Evolutionary conservation across 2,797 vertebrate species (phyloP), one percentile per base, ranked within the genome.

Genomic region (Psittacula derbiana): DNA sequence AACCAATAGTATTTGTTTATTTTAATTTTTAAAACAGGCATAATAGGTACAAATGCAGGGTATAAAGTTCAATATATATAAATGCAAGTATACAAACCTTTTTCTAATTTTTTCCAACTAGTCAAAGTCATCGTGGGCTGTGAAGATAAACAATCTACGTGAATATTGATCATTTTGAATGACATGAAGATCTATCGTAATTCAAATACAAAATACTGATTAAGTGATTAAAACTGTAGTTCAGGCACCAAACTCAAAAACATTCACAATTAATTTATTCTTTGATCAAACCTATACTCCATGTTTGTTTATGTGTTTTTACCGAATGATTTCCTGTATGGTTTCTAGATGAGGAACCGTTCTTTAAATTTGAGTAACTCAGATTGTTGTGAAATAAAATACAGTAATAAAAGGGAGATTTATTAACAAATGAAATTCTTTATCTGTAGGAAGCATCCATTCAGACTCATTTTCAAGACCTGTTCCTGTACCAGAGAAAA

Each of bases 351-450:
- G 60, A 78, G n/a, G 43, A 88, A 9, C 50, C 12, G 6, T 88
- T 36, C 65, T 93, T 64, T 83, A 46, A 87, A 70, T 88, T 75
- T 83, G 16, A 79, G 30, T 80, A 88, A 20, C 60, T 93, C 38
- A 57, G 20, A 70, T 67, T 89, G 55, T 52, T 93, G 27, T 88
- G 70, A 71, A 91, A 31, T 87, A 64, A 11, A 88, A 24, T 58
- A 38, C 43, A 40, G 8, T 84, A 86, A 80, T 47, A 38, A 76
- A 38, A 87, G 13, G 38, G 73, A 38, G 25, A 38, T 89, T 93
- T 96, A 62, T 82, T 97, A 92, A 96, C 31, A 57, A 57, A 74
- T 57, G 19, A 10, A 96, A 28, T 52, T 96, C 92, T 96, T 96
- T 19, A 41, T 93, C 71, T 57, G 10, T 76, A 98, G 98, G 92